Base-by-base conservation (phyloP, 1,140 invertebrate species). In the Drosophila erecta region DNA sequence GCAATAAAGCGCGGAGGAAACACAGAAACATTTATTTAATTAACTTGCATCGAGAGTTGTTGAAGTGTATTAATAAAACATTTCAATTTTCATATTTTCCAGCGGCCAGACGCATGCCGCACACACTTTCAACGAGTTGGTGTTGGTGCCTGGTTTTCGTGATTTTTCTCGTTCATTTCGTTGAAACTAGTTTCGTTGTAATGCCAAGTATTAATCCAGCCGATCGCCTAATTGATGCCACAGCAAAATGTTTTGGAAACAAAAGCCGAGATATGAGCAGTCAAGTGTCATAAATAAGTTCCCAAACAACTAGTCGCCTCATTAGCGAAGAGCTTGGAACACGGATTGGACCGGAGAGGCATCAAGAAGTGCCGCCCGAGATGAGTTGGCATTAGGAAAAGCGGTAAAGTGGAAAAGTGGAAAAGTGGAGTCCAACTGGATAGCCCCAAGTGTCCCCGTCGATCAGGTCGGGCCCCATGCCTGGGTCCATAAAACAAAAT, bases 61-160 rank as follows among this genome's bases (percentile, higher is more conserved):
- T 87, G 70, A 87, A 87, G 81, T 79, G 76, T 79, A 76, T 86
- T 86, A 87, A 79, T 86, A 79, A 87, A 86, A 86, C 81, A 87
- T 86, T 86, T 86, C 74, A 86, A 86, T 86, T 87, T 87, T 79
- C 79, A 60, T 70, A 76, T 74, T 64, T 74, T 51, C n/a, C 20
- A 43, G 15, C 41, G 14, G 54, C 57, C 71, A 24, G 76, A 60
- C 17, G 59, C 46, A 30, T 11, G 24, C 58, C 56, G 44, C 54
- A 49, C 44, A 50, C 65, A 35, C 56, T 65, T 77, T 62, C 56
- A 77, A 70, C 64, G 15, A 75, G 71, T 79, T 50, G 22, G 24
- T 35, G 71, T 79, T 50, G 22, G 24, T 35, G n/a, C 2, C 22
- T 6, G 11, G 44, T 46, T 37, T 27, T 49, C 27, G n/a, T 43